These are phyloP conservation scores for Acrobasis suavella DNA, from an alignment of 2,888 invertebrate genomes.

Conservation along the genomic window DNA sequence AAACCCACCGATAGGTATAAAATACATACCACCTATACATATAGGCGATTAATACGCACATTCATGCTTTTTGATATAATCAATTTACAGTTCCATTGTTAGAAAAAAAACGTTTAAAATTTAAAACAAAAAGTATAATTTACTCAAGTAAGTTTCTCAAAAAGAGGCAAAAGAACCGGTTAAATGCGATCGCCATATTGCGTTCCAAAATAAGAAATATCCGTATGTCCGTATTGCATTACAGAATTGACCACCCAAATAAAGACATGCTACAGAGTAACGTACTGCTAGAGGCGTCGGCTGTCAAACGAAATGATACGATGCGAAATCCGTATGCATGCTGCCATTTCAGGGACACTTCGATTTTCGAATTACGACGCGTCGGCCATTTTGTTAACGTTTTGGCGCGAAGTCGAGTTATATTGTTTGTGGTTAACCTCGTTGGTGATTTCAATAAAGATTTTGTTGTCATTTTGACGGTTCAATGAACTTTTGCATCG, in stretches of 20 bases:
- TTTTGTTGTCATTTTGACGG: background rate
- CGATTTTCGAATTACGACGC: constrained; percentile 13
- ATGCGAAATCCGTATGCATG: constrained; percentile 35
- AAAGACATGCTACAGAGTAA: constrained; percentile 47
- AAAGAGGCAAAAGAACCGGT: background rate
- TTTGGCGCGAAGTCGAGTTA: background rate
- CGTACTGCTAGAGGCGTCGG: constrained; percentile 43
- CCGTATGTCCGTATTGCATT: constrained; percentile 15
- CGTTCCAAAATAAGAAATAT: background rate
- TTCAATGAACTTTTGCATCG: background rate
- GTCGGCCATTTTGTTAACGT: constrained; percentile 5
- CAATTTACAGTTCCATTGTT: too few relatives aligned
- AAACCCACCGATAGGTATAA: too few relatives aligned
- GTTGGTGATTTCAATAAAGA: background rate
- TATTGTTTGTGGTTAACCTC: constrained; percentile 1
- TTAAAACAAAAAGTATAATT: background rate
- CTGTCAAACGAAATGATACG: constrained; percentile 48
- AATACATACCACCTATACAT: too few relatives aligned
- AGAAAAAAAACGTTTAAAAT: too few relatives aligned
- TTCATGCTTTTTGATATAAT: too few relatives aligned
- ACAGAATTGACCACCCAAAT: constrained; percentile 41
- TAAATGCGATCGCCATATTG: constrained; percentile 13
- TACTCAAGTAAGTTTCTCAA: background rate
- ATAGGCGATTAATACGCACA: too few relatives aligned
- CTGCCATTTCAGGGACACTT: constrained; percentile 28